Conservation (phyloP, 2,113 vertebrate genomes). For the Gambusia holbrooki region DNA sequence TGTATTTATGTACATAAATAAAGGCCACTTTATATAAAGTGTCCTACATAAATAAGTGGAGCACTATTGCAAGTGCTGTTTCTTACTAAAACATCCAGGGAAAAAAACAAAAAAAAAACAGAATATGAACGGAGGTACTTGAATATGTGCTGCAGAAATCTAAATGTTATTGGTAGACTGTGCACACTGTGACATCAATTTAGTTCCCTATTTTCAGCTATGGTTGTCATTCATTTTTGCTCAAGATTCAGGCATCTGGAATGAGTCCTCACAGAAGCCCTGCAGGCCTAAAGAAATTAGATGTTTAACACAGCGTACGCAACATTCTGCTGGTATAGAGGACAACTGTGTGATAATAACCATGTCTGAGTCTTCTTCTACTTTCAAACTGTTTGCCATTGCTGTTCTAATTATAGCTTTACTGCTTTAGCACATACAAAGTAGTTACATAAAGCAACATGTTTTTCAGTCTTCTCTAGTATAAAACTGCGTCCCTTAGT, state of each 20-base stretch:
- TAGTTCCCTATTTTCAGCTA: not conserved
- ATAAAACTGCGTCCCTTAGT: not conserved
- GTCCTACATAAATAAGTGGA: not conserved
- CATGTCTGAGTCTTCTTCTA: not conserved
- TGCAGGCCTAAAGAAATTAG: not conserved
- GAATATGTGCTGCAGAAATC: not conserved
- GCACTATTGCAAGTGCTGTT: not conserved
- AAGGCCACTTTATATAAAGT: not conserved
- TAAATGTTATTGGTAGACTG: not conserved
- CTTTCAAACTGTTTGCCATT: not conserved
- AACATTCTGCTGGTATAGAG: not conserved
- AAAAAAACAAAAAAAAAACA: not conserved
- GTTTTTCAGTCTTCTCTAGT: not conserved
- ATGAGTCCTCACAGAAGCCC: not conserved
- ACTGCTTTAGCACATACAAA: not conserved
- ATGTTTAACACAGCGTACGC: not conserved
- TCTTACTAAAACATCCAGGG: not conserved
- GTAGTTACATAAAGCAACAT: not conserved
- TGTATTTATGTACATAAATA: too few species aligned
- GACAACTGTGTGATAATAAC: not conserved
- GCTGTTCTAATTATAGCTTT: not conserved
- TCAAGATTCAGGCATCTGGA: too few species aligned
- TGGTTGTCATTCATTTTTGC: not conserved
- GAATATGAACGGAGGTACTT: not conserved
- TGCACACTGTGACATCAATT: not conserved